phyloP scores from a whole-genome alignment of 2,113 vertebrate species.

The Oreochromis niloticus region DNA sequence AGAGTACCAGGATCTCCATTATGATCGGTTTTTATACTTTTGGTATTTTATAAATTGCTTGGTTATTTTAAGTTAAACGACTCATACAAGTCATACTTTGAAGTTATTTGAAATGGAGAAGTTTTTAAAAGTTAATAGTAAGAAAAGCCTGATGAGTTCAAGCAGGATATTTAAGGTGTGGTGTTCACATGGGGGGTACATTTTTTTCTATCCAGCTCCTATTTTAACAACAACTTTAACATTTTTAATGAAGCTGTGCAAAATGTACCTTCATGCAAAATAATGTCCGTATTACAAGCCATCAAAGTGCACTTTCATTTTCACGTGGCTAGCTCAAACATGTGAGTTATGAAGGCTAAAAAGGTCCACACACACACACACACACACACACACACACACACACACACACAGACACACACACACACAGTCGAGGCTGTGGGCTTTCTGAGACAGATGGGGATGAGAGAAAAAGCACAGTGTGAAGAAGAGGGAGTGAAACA shows the following conservation, averaged over 20 bases:
- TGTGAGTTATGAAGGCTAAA: background rate
- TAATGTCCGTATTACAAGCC: background rate
- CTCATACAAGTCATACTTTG: too few relatives aligned
- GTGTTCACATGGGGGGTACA: fast-evolving
- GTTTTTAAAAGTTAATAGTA: too few relatives aligned
- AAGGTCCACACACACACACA: background rate
- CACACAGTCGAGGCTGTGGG: background rate
- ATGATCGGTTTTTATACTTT: background rate
- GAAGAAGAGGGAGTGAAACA: background rate
- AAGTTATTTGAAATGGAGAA: too few relatives aligned
- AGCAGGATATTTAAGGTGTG: background rate
- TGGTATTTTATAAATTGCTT: too few relatives aligned
- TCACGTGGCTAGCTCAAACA: background rate
- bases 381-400: background rate
- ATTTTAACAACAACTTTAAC: background rate
- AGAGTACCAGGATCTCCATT: fast-evolving
- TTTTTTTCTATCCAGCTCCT: background rate
- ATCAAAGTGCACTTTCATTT: background rate
- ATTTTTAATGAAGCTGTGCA: background rate
- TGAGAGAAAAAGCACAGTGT: background rate
- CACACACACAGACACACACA: background rate
- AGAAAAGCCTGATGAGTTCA: too few relatives aligned
- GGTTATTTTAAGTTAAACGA: too few relatives aligned
- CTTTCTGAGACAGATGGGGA: background rate
- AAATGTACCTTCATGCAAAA: background rate